Evolutionary conservation across 1,140 invertebrate species (phyloP).

Genomic region (Eurosta solidaginis): DNA sequence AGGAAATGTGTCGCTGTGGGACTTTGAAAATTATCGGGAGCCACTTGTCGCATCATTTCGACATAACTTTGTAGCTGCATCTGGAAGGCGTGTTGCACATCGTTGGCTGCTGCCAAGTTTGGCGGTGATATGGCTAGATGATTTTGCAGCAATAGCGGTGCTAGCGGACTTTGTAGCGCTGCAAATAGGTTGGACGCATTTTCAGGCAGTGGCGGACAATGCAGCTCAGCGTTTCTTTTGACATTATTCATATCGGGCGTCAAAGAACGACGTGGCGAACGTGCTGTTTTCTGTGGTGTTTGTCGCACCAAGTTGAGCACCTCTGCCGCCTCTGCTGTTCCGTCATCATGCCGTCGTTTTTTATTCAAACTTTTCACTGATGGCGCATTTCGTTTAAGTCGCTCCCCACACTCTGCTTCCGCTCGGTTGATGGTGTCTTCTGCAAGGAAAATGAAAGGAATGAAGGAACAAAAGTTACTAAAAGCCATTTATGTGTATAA

Average conservation of each 20-base stretch:
- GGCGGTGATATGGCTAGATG: slow-evolving; percentile 36
- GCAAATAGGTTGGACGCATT: slow-evolving; percentile 33
- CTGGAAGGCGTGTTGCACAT: slow-evolving; percentile 58
- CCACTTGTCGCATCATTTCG: slow-evolving; percentile 54
- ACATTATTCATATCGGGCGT: neutral
- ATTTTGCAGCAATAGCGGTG: slow-evolving; percentile 36
- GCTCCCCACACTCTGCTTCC: slow-evolving; percentile 40
- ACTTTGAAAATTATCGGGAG: slow-evolving; percentile 39
- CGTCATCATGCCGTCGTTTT: slow-evolving; percentile 45
- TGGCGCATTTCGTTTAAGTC: neutral
- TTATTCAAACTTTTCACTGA: slow-evolving; percentile 50
- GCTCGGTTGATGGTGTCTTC: slow-evolving; percentile 47
- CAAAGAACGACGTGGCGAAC: slow-evolving; percentile 7
- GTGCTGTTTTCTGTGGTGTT: slow-evolving; percentile 40
- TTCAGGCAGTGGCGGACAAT: neutral
- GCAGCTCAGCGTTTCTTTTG: neutral
- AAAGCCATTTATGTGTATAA: slow-evolving; percentile 6
- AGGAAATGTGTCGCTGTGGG: slow-evolving; percentile 51
- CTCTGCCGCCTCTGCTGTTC: slow-evolving; percentile 42
- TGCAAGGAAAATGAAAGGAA: slow-evolving; percentile 38
- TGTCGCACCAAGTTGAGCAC: slow-evolving; percentile 49
- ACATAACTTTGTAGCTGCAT: slow-evolving; percentile 55
- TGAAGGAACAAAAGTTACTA: neutral
- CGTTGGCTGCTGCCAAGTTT: slow-evolving; percentile 37
- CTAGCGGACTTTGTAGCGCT: slow-evolving; percentile 38